Evolutionary conservation across 2,888 invertebrate genomes (phyloP).

Genomic region (Serrognathus titanus): DNA sequence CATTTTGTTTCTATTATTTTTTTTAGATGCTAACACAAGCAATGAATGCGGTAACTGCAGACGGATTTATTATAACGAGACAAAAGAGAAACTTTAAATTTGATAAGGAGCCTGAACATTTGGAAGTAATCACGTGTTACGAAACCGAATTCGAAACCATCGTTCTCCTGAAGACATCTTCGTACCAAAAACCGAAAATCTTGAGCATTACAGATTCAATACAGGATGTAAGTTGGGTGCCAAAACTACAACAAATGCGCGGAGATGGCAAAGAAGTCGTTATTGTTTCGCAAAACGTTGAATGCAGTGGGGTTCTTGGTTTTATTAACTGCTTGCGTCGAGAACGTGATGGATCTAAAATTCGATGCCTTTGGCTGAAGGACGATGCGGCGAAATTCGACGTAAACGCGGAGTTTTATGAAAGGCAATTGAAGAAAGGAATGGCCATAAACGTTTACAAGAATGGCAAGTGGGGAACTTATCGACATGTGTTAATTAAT

Average conservation of each 20-base stretch:
- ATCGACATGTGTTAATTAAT: conserved; percentile 72
- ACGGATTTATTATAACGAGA: too few relatives aligned
- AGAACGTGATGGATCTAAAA: conserved; percentile 60
- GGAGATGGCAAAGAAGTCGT: conserved; percentile 50
- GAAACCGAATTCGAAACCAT: not conserved
- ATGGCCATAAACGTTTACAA: conserved; percentile 75
- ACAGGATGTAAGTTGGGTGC: not conserved
- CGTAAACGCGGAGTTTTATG: conserved; percentile 61
- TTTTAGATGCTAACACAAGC: not conserved
- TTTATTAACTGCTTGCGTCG: conserved; percentile 80
- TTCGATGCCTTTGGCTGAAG: conserved; percentile 60
- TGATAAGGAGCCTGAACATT: not conserved
- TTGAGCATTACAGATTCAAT: too few relatives aligned
- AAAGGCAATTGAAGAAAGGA: conserved; percentile 65
- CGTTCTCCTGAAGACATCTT: not conserved
- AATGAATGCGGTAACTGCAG: too few relatives aligned
- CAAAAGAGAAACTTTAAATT: too few relatives aligned
- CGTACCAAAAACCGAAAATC: too few relatives aligned
- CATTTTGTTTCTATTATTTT: not conserved
- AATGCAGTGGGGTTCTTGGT: conserved; percentile 78
- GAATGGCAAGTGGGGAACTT: conserved; percentile 61
- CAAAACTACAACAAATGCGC: conserved; percentile 13
- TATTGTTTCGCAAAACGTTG: conserved; percentile 61
- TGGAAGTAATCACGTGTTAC: not conserved
- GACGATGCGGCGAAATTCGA: conserved; percentile 63